Conservation (phyloP, 92 coral and sea anemone species). For the Siderastrea radians region DNA sequence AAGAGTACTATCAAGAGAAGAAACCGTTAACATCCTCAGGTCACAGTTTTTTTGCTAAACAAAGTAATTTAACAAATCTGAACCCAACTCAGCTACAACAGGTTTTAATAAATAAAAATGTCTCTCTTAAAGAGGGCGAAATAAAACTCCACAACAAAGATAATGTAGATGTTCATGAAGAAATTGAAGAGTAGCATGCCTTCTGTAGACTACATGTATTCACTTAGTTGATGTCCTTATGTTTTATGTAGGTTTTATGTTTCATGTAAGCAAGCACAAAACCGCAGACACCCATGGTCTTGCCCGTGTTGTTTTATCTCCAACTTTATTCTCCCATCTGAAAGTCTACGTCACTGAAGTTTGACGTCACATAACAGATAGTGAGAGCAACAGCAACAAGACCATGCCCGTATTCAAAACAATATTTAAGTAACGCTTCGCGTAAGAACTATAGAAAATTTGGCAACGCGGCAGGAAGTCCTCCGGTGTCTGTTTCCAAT, state of each 20-base stretch:
- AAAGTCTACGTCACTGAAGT: no score
- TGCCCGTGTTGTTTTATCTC: no score
- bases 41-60: not conserved
- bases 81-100: not conserved
- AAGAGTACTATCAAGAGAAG: slow-evolving; percentile 9
- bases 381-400: not conserved
- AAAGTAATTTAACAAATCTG: slow-evolving; percentile 3
- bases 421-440: no score
- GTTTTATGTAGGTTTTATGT: no score
- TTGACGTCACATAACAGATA: not conserved
- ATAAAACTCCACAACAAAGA: not conserved
- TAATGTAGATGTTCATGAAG: not conserved
- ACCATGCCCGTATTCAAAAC: not conserved
- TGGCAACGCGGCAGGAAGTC: no score
- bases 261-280: no score
- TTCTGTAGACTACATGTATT: no score
- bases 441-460: no score
- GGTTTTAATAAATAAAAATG: not conserved
- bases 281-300: no score
- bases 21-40: not conserved
- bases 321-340: no score
- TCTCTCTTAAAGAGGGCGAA: not conserved
- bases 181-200: not conserved
- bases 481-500: no score
- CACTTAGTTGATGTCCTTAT: no score